Conservation (phyloP, 1,140 invertebrate species). For the Maniola jurtina region DNA sequence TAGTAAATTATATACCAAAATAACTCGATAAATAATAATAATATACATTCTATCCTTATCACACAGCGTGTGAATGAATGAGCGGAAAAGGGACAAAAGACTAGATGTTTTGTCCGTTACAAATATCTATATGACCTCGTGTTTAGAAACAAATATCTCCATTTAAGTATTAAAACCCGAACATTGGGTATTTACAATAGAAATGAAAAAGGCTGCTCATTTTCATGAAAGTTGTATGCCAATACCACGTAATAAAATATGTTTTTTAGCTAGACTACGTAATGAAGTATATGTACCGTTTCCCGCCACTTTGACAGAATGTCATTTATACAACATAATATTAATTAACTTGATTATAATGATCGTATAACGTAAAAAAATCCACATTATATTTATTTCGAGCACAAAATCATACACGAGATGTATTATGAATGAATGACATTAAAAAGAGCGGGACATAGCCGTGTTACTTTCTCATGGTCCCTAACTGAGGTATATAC, state of each 20-base stretch:
- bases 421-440: constrained; percentile 52
- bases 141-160: too few relatives aligned
- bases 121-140: constrained; percentile 39
- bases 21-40: constrained; percentile 41
- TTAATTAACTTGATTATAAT: background rate
- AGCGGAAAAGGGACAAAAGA: constrained; percentile 48
- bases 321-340: constrained; percentile 18
- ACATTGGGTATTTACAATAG: background rate
- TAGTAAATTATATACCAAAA: constrained; percentile 32
- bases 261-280: constrained; percentile 30
- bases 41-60: constrained; percentile 44
- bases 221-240: background rate
- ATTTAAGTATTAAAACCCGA: constrained; percentile 16
- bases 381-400: constrained; percentile 19
- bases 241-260: constrained; percentile 22
- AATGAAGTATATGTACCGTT: constrained; percentile 42
- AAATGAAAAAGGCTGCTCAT: background rate
- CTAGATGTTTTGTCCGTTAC: constrained; percentile 59
- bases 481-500: constrained; percentile 46
- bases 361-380: background rate
- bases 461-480: constrained; percentile 69
- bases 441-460: constrained; percentile 77
- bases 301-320: constrained; percentile 60
- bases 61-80: constrained; percentile 29
- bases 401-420: constrained; percentile 20